Conservation (phyloP, 2,113 vertebrate genomes). For the Dipodomys ordii region DNA sequence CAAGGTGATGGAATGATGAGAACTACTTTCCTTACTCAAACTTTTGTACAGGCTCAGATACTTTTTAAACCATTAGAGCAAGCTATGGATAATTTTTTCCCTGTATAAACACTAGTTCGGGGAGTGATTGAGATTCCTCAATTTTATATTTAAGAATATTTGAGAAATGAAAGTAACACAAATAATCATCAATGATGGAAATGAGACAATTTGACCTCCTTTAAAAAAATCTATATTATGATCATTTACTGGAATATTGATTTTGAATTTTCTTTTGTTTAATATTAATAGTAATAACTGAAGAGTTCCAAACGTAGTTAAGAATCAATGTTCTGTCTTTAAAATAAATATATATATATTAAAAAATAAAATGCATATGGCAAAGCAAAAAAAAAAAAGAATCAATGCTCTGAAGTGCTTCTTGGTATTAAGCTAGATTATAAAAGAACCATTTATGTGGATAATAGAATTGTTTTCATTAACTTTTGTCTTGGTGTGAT, state of each 20-base stretch:
- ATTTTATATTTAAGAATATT: constrained; percentile 27
- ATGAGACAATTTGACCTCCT: not conserved
- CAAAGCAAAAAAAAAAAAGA: too few species aligned
- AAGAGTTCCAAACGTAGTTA: not conserved
- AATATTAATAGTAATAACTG: not conserved
- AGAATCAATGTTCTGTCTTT: not conserved
- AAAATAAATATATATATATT: too few species aligned
- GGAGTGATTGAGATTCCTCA: not conserved
- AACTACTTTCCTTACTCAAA: constrained; percentile 9
- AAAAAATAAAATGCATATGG: too few species aligned
- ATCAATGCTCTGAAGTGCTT: not conserved
- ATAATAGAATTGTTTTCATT: not conserved
- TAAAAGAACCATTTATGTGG: not conserved
- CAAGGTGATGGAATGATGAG: constrained; percentile 5
- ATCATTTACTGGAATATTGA: not conserved
- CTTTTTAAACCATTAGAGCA: not conserved
- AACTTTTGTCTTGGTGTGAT: not conserved
- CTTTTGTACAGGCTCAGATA: not conserved
- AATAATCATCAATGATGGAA: not conserved
- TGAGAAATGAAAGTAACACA: not conserved
- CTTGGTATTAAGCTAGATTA: not conserved
- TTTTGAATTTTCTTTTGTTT: constrained; percentile 27
- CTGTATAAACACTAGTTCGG: not conserved
- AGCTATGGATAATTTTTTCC: not conserved
- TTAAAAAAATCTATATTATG: not conserved